Conservation (phyloP, 2,797 vertebrate genomes). For the Poecile montanus region DNA sequence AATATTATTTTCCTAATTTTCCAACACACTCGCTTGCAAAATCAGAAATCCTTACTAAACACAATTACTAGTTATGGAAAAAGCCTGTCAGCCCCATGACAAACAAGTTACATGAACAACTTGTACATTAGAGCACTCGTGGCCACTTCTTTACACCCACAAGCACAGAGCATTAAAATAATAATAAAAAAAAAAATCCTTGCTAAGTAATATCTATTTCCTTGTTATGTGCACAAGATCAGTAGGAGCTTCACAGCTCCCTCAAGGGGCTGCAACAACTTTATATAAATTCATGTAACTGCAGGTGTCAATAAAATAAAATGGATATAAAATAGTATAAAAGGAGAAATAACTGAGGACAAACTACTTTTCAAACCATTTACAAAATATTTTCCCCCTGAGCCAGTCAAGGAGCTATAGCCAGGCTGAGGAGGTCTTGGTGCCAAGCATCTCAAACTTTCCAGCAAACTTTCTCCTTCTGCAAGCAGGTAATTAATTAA, state of each 20-base stretch:
- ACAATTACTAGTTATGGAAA: not conserved
- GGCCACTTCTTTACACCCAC: not conserved
- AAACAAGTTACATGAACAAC: not conserved
- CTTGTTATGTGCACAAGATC: not conserved
- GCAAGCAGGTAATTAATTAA: not conserved
- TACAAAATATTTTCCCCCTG: not conserved
- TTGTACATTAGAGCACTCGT: not conserved
- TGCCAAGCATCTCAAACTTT: not conserved
- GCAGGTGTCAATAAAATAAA: not conserved
- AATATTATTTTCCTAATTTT: not conserved
- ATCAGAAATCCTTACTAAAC: not conserved
- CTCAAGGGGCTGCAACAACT: conserved; percentile 19
- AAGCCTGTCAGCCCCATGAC: not conserved
- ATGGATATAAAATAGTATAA: not conserved
- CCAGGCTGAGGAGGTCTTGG: not conserved
- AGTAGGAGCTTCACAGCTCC: not conserved
- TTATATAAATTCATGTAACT: not conserved
- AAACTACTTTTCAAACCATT: not conserved
- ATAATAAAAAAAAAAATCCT: not conserved
- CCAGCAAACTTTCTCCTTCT: not conserved
- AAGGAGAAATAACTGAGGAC: not conserved
- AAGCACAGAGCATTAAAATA: not conserved
- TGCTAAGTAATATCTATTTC: not conserved
- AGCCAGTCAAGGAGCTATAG: not conserved
- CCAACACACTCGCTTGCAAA: not conserved